A percentile compares a stretch with the other conserved stretches of the same genome.
phyloP scores from a whole-genome alignment of 2,797 vertebrate genomes.

The Acanthurus leucopareius region DNA sequence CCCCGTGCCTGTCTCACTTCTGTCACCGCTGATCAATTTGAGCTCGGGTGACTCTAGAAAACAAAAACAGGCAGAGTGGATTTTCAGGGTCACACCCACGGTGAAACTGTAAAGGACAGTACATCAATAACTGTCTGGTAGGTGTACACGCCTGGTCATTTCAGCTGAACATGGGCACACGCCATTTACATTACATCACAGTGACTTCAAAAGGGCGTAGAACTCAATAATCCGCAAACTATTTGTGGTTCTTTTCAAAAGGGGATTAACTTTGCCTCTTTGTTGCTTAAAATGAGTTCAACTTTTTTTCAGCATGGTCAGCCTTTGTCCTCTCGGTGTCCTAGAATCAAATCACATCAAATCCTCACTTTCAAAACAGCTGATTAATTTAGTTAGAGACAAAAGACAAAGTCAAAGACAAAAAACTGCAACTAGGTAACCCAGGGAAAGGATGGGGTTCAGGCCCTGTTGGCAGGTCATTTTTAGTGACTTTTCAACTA shows the following conservation, averaged over 20 bases:
- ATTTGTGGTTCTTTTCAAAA: neutral
- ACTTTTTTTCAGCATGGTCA: neutral
- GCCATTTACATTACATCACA: slow-evolving; percentile 37
- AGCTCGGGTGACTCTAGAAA: slow-evolving; percentile 37
- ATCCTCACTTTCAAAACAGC: neutral
- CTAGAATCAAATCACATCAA: neutral
- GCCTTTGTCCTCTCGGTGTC: too few species aligned
- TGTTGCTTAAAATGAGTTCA: neutral
- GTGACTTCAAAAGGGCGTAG: slow-evolving; percentile 28
- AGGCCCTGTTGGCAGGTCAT: too few species aligned
- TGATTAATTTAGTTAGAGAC: neutral
- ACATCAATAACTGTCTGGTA: slow-evolving; percentile 70
- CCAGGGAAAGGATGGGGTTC: too few species aligned
- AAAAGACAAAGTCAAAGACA: neutral
- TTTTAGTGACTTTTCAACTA: too few species aligned
- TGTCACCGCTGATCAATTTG: slow-evolving; percentile 66
- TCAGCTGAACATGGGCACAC: slow-evolving; percentile 21
- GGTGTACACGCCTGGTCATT: slow-evolving; percentile 61
- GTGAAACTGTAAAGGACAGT: slow-evolving; percentile 42
- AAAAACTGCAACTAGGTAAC: too few species aligned
- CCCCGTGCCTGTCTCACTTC: slow-evolving; percentile 25
- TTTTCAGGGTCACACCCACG: slow-evolving; percentile 48
- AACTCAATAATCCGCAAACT: slow-evolving; percentile 10
- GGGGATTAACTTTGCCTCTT: neutral
- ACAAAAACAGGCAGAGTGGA: slow-evolving; percentile 42